Conservation (phyloP, 2,888 invertebrate species). For the Acrobasis suavella region DNA sequence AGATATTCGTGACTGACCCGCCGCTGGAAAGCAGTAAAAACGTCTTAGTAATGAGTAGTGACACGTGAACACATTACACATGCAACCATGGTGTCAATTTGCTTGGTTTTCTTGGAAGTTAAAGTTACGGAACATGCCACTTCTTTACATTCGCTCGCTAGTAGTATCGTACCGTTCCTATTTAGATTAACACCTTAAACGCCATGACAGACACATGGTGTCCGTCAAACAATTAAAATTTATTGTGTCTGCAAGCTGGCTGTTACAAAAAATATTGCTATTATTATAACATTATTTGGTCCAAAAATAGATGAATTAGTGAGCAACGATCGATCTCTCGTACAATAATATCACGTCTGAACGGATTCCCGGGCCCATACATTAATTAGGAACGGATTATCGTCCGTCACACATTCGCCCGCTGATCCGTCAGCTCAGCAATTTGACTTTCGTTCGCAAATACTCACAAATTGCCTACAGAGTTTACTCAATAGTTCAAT, state of each 20-base stretch:
- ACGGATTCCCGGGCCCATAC: slow-evolving; percentile 42
- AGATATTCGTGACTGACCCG: slow-evolving; percentile 7
- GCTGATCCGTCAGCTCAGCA: slow-evolving; percentile 41
- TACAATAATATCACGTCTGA: slow-evolving; percentile 41
- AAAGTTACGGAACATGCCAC: too few species aligned
- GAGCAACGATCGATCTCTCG: slow-evolving; percentile 31
- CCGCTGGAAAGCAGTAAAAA: slow-evolving; percentile 5
- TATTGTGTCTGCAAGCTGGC: too few species aligned
- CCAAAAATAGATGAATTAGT: slow-evolving; percentile 11
- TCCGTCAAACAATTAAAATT: too few species aligned
- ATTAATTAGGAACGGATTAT: slow-evolving; percentile 51
- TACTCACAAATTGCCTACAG: slow-evolving; percentile 27
- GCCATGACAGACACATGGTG: too few species aligned
- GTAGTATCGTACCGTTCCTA: too few species aligned
- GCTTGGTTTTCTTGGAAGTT: too few species aligned
- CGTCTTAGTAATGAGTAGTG: slow-evolving; percentile 16
- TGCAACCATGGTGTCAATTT: not conserved
- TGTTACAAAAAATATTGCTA: too few species aligned
- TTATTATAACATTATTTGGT: not conserved
- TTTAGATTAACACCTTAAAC: too few species aligned
- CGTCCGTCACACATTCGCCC: slow-evolving; percentile 46
- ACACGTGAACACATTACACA: not conserved
- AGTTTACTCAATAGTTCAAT: slow-evolving; percentile 7
- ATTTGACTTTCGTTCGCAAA: slow-evolving; percentile 24
- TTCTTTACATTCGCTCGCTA: too few species aligned